phyloP scores from a whole-genome alignment of 2,888 invertebrate genomes.

The Oxycera nigricornis region DNA sequence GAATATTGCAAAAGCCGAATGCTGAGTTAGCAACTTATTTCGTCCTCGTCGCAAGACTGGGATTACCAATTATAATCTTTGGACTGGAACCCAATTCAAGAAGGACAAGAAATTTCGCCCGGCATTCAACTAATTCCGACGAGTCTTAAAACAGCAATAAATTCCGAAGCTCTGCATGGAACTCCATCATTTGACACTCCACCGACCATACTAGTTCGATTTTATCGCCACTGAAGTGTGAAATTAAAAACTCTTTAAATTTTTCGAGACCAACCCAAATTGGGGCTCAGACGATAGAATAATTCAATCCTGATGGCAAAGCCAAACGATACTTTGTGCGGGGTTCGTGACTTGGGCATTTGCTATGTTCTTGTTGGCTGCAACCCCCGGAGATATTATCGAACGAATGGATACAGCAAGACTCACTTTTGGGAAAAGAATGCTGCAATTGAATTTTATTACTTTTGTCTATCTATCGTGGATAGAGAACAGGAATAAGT shows the following conservation, averaged over 20 bases:
- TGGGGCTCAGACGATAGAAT: slow-evolving; percentile 22
- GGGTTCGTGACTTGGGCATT: slow-evolving; percentile 5
- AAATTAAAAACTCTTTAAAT: slow-evolving; percentile 37
- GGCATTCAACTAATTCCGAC: not conserved
- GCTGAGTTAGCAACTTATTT: slow-evolving; percentile 19
- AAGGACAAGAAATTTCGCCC: not conserved
- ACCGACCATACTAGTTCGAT: slow-evolving; percentile 25
- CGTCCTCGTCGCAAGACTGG: not conserved
- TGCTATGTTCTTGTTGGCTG: not conserved
- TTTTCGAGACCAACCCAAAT: slow-evolving; percentile 20
- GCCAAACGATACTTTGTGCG: slow-evolving; percentile 6
- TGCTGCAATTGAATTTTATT: slow-evolving; percentile 26
- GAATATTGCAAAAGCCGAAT: not conserved
- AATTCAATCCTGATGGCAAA: slow-evolving; percentile 8
- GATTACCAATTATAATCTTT: slow-evolving; percentile 20
- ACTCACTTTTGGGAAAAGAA: not conserved
- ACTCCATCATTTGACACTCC: slow-evolving; percentile 33
- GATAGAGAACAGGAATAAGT: not conserved
- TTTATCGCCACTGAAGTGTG: slow-evolving; percentile 32
- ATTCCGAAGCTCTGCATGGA: slow-evolving; percentile 6
- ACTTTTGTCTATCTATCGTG: slow-evolving; percentile 21
- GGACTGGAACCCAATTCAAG: slow-evolving; percentile 17
- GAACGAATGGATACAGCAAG: not conserved
- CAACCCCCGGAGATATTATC: slow-evolving; percentile 10
- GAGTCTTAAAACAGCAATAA: slow-evolving; percentile 14